Evolutionary conservation across 2,888 invertebrate species (phyloP), one percentile per base, ranked within the genome.

Genomic region (Andrena bucephala): DNA sequence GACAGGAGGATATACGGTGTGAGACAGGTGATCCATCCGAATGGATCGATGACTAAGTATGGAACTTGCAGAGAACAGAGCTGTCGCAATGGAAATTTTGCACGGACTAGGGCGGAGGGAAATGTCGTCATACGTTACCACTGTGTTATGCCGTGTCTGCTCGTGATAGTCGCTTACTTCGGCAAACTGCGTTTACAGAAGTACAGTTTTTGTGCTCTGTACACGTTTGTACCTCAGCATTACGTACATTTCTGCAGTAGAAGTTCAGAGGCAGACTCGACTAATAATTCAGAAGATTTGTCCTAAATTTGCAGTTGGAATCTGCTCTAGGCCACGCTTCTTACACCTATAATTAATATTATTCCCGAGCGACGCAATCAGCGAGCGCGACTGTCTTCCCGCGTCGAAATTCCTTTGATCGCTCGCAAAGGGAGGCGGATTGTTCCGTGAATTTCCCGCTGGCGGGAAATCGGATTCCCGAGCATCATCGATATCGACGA

Each of bases 401-500:
- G 27, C 16, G 20, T n/a, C 4, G 36, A 63, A 67, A 65, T 83
- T 77, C 83, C 83, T 74, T 74, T 63, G 83, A 74, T 74, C 74
- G 42, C 31, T 33, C 24, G 66, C 27, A 33, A 80, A 75, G 52
- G 59, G 62, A 48, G 54, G n/a, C 33, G 66, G 67, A 65, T 71
- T 60, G 77, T 67, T 62, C 42, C 20, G 50, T 13, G 65, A 73
- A 67, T 65, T 71, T 24, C 50, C 65, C 27, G n/a, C 48, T 48
- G 72, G 27, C 60, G 65, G 62, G 78, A 84, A 82, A 83, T 83
- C 78, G 78, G 71, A 83, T 84, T 78, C 83, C 57, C 80, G 57
- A 33, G 52, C 24, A 57, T 57, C 24, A 57, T 57, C 57, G 57
- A 24, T 57, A 54, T 66, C 74, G 52, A 65, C 83, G 78, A 74